Evolutionary conservation across 1,140 invertebrate genomes (phyloP).

Genomic region (Paramacrobiotus metropolitanus): DNA sequence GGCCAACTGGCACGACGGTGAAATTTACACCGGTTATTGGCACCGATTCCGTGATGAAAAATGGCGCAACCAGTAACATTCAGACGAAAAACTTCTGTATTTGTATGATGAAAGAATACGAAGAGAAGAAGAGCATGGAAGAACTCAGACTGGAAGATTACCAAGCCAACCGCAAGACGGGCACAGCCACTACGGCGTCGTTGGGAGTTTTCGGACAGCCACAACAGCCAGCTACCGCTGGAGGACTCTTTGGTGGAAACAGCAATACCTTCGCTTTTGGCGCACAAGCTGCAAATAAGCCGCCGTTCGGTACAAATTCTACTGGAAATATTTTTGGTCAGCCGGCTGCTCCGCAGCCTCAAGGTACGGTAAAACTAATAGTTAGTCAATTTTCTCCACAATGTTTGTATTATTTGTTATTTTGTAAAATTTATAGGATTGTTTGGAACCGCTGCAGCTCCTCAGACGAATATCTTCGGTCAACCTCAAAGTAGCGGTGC

Average conservation of each 20-base stretch:
- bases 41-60: constrained; percentile 70
- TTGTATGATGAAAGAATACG: constrained; percentile 47
- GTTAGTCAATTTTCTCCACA: too few relatives aligned
- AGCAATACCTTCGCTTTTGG: too few relatives aligned
- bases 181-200: constrained; percentile 13
- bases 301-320: too few relatives aligned
- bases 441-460: too few relatives aligned
- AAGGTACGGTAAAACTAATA: too few relatives aligned
- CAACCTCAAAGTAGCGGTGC: too few relatives aligned
- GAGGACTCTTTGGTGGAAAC: constrained; percentile 11
- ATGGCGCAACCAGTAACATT: constrained; percentile 51
- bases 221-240: not conserved
- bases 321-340: too few relatives aligned
- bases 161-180: constrained; percentile 55
- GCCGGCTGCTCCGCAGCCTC: too few relatives aligned
- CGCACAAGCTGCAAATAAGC: too few relatives aligned
- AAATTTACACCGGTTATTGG: constrained; percentile 69
- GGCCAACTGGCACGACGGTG: constrained; percentile 39
- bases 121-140: constrained; percentile 66
- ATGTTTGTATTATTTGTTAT: too few relatives aligned
- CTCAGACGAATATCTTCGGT: too few relatives aligned
- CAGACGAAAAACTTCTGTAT: constrained; percentile 81
- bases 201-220: constrained; percentile 10
- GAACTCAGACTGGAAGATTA: constrained; percentile 86
- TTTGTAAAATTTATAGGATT: too few relatives aligned